phyloP scores from a whole-genome alignment of 2,113 vertebrate species.

The Lanius ludovicianus region DNA sequence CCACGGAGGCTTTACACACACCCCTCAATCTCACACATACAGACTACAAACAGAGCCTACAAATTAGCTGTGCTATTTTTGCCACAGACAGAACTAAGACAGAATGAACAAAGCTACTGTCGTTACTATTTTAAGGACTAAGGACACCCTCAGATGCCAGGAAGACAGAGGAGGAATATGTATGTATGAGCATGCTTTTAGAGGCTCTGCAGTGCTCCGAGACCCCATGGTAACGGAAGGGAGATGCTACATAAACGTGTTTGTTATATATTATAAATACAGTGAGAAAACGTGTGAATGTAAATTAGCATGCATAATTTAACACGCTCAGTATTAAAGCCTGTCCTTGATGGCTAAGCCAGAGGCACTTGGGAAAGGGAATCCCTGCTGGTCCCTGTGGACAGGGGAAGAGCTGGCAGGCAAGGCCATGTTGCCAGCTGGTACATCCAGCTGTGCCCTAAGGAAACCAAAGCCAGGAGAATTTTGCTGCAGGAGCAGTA shows the following conservation, averaged over 20 bases:
- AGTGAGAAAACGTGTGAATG: background rate
- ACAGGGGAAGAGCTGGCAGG: background rate
- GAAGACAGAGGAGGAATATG: slow-evolving; percentile 31
- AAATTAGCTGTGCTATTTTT: slow-evolving; percentile 63
- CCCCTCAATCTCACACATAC: slow-evolving; percentile 39
- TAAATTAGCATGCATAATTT: slow-evolving; percentile 31
- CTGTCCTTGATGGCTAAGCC: background rate
- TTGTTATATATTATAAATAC: slow-evolving; percentile 22
- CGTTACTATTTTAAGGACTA: slow-evolving; percentile 61
- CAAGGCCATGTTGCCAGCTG: rapidly evolving
- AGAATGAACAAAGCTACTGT: slow-evolving; percentile 54
- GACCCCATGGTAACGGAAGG: background rate
- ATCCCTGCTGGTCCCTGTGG: background rate
- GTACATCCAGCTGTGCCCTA: background rate
- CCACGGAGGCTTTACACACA: slow-evolving; percentile 21
- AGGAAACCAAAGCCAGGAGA: background rate
- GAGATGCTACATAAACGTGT: background rate
- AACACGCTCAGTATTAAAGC: background rate
- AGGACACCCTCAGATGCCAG: slow-evolving; percentile 50
- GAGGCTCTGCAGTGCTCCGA: background rate
- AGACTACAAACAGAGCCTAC: slow-evolving; percentile 56
- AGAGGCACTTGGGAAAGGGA: background rate
- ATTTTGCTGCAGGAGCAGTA: background rate
- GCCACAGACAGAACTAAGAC: slow-evolving; percentile 28
- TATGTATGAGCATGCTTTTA: background rate